Conservation (phyloP, 2,113 vertebrate genomes). For the Anseranas semipalmata region DNA sequence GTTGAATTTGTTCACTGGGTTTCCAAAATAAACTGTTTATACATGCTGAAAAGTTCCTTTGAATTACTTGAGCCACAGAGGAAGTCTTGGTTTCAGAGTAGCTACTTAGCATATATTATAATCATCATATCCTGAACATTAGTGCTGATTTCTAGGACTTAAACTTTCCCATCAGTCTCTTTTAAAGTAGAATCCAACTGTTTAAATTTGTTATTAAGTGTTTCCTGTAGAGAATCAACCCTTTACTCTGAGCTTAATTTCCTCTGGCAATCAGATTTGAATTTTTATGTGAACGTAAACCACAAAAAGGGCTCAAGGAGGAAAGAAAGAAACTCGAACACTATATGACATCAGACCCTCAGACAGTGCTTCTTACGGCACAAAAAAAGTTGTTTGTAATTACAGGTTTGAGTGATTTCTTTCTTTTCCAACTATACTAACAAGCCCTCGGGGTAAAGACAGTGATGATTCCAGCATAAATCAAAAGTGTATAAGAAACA, state of each 20-base stretch:
- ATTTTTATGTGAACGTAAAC: conserved; percentile 7
- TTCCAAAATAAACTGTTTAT: background rate
- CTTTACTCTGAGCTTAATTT: conserved; percentile 22
- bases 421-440: background rate
- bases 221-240: conserved; percentile 29
- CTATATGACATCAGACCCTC: background rate
- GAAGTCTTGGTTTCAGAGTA: background rate
- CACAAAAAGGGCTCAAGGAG: background rate
- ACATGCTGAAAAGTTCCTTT: background rate
- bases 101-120: background rate
- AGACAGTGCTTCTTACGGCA: background rate
- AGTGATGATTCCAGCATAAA: background rate
- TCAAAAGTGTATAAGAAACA: background rate
- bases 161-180: background rate
- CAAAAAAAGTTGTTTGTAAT: background rate
- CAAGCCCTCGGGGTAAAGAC: background rate
- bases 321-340: background rate
- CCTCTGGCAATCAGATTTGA: conserved; percentile 38
- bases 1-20: background rate
- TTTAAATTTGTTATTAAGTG: conserved; percentile 31
- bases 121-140: background rate
- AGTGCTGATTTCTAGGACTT: conserved; percentile 21
- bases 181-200: conserved; percentile 7
- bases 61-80: background rate
- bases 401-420: background rate